Percentiles rank a stretch among this genome's conserved stretches.
Conservation (phyloP, 2,888 invertebrate genomes). For the Aspidapion aeneum region DNA sequence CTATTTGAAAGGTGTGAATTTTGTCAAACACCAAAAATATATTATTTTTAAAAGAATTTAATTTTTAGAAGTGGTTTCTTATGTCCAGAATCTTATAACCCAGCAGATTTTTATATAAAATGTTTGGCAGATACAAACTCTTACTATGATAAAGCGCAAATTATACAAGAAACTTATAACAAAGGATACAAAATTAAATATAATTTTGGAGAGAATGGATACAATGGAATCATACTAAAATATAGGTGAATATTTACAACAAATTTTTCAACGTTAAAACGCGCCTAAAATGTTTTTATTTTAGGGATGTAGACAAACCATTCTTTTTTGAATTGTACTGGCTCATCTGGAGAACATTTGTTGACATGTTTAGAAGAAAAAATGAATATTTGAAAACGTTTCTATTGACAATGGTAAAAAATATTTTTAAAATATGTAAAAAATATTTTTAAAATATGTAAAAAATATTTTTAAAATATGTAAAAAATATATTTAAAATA, state of each 20-base stretch:
- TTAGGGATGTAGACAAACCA: slow-evolving; percentile 48
- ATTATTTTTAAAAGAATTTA: background rate
- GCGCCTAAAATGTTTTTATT: too few species aligned
- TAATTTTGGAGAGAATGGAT: slow-evolving; percentile 17
- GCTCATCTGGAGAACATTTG: slow-evolving; percentile 65
- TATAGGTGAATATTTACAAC: too few species aligned
- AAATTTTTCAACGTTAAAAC: too few species aligned
- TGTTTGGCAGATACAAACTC: slow-evolving; percentile 54
- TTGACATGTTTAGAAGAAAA: slow-evolving; percentile 63
- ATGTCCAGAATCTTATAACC: slow-evolving; percentile 76
- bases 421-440: too few species aligned
- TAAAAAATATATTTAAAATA: too few species aligned
- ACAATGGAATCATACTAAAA: slow-evolving; percentile 19
- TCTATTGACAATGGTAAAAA: slow-evolving; percentile 56
- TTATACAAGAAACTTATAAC: slow-evolving; percentile 13
- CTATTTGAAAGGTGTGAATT: slow-evolving; percentile 39
- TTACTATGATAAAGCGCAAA: slow-evolving; percentile 15
- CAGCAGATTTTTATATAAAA: slow-evolving; percentile 80
- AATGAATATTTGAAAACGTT: slow-evolving; percentile 60
- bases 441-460: too few species aligned
- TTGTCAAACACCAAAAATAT: background rate
- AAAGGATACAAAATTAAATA: slow-evolving; percentile 14
- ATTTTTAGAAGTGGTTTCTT: slow-evolving; percentile 51
- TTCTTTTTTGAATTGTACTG: slow-evolving; percentile 64
- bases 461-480: too few species aligned